These are phyloP conservation scores for Orthosia gothica DNA, from an alignment of 2,888 invertebrate genomes.

Conservation along the genomic window DNA sequence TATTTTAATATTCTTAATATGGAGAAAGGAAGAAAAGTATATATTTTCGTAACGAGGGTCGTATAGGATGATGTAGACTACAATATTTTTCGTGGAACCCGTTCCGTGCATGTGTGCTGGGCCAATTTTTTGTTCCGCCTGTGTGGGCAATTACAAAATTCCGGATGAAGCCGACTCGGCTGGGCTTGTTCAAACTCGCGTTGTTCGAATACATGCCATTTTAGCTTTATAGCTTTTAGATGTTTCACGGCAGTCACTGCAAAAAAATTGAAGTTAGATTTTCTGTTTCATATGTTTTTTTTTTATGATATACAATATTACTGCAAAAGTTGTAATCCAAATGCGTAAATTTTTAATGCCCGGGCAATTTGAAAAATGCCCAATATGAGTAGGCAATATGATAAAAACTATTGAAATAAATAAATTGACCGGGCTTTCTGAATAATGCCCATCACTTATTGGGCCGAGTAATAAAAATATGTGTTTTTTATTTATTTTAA, in stretches of 20 bases:
- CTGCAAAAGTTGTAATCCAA: background rate
- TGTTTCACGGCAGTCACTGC: background rate
- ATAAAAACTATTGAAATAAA: too few species aligned
- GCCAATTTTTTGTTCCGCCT: constrained; percentile 74
- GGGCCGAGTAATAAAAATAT: too few species aligned
- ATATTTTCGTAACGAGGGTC: constrained; percentile 63
- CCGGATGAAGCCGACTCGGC: constrained; percentile 21
- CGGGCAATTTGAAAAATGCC: too few species aligned
- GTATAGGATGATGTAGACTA: constrained; percentile 61
- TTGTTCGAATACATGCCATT: constrained; percentile 54
- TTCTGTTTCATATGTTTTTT: background rate
- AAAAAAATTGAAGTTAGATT: background rate
- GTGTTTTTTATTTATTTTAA: too few species aligned
- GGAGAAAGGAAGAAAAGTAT: constrained; percentile 56
- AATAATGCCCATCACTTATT: too few species aligned
- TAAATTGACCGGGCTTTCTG: too few species aligned
- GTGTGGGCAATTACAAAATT: constrained; percentile 36
- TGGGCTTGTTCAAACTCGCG: constrained; percentile 76
- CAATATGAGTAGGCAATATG: too few species aligned
- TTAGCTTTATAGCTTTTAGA: constrained; percentile 31
- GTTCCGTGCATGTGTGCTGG: constrained; percentile 67
- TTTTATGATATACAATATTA: background rate
- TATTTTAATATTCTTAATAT: constrained; percentile 66
- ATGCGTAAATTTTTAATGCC: too few species aligned
- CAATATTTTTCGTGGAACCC: constrained; percentile 67